Conservation (phyloP, 2,113 vertebrate species). For the Capreolus pygargus region DNA sequence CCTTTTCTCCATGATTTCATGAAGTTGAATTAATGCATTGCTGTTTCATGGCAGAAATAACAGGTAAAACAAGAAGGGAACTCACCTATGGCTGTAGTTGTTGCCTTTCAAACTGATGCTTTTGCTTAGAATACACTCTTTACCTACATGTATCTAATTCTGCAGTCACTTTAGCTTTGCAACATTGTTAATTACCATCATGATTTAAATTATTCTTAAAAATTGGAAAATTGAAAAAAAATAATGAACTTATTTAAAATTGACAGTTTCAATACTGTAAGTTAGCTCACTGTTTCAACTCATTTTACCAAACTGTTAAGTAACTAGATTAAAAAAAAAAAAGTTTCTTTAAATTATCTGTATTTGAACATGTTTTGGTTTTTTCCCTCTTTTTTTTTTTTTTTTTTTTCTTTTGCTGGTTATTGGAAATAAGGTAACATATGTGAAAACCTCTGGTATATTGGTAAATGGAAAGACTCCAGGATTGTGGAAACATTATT, state of each 20-base stretch:
- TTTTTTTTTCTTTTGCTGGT: neutral
- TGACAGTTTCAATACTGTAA: neutral
- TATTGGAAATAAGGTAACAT: neutral
- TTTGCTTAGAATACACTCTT: neutral
- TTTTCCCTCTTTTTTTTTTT: accelerated
- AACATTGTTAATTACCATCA: neutral
- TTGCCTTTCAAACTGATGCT: neutral
- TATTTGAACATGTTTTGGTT: neutral
- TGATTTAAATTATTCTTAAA: neutral
- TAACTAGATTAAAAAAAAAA: neutral
- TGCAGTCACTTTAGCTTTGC: neutral
- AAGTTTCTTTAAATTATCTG: neutral
- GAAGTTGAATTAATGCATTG: neutral
- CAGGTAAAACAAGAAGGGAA: accelerated
- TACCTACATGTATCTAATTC: neutral
- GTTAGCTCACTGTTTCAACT: neutral
- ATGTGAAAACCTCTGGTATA: neutral
- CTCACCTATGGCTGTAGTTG: accelerated
- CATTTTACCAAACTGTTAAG: neutral
- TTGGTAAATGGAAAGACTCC: neutral
- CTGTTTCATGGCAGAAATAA: neutral
- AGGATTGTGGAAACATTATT: neutral
- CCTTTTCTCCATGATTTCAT: neutral
- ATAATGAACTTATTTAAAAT: neutral
- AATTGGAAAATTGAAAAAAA: neutral